Evolutionary conservation across 2,797 vertebrate genomes (phyloP), one percentile per base, ranked within the genome.

Genomic region (Crenuchus spilurus): DNA sequence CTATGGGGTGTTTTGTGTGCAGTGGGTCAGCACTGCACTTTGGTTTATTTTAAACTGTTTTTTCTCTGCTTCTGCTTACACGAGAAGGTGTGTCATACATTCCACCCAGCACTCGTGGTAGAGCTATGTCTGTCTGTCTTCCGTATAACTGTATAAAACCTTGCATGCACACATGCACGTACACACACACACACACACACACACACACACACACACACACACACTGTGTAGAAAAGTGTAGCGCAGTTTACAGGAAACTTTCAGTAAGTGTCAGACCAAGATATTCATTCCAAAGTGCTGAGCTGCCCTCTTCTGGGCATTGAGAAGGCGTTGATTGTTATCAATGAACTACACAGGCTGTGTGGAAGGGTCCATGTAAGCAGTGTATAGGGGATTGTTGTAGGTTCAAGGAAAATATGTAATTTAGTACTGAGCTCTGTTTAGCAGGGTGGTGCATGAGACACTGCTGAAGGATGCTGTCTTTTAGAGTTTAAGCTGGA

Each of bases 281-380:
- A 18, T n/a, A 11, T 6, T 46, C 61, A 26, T 48, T 48, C n/a
- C n/a, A 24, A 72, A 57, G 9, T 13, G 60, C 9, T 64, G 20
- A 44, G 49, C 57, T 73, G 67, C 70, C 62, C 65, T 48, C 51
- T 64, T 44, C 60, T 77, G 70, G 75, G 13, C 63, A 54, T 26
- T 31, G 18, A 52, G n/a, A 41, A 18, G 24, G 30, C 35, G 28
- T 33, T 60, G 13, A 41, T 41, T n/a, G 33, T 28, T 22, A 11
- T 64, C 6, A 64, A 6, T 44, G 42, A 64, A 48, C 41, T 64
- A 30, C 33, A 48, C 42, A 64, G 3, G 7, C 3, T 10, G 16
- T 46, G 8, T 44, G 6, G 30, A 16, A 33, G 22, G n/a, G 48
- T 51, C 48, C n/a, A 22, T 20, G 20, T 18, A 16, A n/a, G 44